Evolutionary conservation across 1,140 invertebrate genomes (phyloP).

Genomic region (Drosophila gunungcola): DNA sequence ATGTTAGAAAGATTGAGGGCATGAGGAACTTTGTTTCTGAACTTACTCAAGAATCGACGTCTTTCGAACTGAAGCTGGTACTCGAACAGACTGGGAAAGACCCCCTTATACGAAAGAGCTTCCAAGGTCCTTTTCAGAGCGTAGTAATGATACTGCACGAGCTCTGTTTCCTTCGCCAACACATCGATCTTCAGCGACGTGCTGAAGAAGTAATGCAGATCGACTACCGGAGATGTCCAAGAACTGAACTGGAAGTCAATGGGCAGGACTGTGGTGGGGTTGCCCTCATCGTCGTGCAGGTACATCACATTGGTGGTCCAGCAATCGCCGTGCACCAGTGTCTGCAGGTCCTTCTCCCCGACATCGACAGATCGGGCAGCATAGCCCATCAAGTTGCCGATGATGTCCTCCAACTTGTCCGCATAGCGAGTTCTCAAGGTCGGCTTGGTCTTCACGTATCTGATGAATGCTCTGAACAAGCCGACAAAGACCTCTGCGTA

Average conservation of each 20-base stretch:
- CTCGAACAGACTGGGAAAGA: conserved; percentile 61
- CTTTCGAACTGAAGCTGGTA: conserved; percentile 63
- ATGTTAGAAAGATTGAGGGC: neutral
- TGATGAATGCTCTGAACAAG: conserved; percentile 42
- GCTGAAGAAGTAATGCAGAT: conserved; percentile 76
- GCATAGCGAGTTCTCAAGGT: conserved; percentile 45
- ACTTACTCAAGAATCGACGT: conserved; percentile 63
- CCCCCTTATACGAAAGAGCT: conserved; percentile 44
- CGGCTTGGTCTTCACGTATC: conserved; percentile 41
- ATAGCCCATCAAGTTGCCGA: conserved; percentile 61
- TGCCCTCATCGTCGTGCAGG: conserved; percentile 82
- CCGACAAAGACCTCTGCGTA: conserved; percentile 25
- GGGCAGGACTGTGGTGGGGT: conserved; percentile 83
- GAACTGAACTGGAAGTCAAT: conserved; percentile 76
- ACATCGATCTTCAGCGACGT: conserved; percentile 58
- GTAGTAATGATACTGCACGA: conserved; percentile 71
- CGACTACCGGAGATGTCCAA: conserved; percentile 54
- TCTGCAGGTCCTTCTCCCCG: conserved; percentile 85
- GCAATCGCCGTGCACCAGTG: conserved; percentile 87
- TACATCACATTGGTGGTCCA: conserved; percentile 89
- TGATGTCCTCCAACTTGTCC: conserved; percentile 51
- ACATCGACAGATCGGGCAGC: conserved; percentile 49
- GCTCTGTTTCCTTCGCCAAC: conserved; percentile 25
- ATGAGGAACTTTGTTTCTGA: too few relatives aligned
- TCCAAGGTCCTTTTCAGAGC: conserved; percentile 39